phyloP scores from a whole-genome alignment of 2,113 vertebrate species.

The Vireo altiloquus region DNA sequence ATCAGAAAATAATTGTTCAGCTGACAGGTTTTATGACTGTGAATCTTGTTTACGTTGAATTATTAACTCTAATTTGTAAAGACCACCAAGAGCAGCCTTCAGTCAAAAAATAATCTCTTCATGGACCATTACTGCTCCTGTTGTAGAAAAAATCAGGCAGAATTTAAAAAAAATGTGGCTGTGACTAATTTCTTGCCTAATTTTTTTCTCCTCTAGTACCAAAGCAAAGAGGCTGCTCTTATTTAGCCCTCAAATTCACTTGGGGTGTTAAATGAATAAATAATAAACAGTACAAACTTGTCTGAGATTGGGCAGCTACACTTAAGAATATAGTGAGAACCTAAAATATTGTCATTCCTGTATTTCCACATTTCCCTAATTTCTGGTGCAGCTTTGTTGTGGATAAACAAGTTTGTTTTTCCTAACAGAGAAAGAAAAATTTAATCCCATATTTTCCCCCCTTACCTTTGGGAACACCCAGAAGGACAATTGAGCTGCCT shows the following conservation, averaged over 20 bases:
- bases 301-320: neutral
- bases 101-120: neutral
- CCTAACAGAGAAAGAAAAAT: neutral
- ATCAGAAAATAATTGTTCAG: neutral
- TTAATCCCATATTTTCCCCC: neutral
- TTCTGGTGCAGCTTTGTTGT: neutral
- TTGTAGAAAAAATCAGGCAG: neutral
- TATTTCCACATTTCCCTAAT: neutral
- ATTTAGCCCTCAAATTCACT: neutral
- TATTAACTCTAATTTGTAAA: neutral
- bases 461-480: neutral
- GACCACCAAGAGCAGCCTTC: neutral
- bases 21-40: neutral
- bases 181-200: neutral
- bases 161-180: rapidly evolving
- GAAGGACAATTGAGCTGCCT: neutral
- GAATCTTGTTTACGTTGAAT: neutral
- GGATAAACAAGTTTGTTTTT: neutral
- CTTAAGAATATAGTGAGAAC: rapidly evolving
- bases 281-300: neutral
- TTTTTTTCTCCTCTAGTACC: neutral
- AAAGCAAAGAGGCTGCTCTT: neutral
- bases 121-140: neutral
- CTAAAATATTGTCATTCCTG: rapidly evolving
- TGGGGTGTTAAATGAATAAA: neutral